Base-by-base conservation (phyloP, 2,797 vertebrate species). In the Bradypodion ventrale region DNA sequence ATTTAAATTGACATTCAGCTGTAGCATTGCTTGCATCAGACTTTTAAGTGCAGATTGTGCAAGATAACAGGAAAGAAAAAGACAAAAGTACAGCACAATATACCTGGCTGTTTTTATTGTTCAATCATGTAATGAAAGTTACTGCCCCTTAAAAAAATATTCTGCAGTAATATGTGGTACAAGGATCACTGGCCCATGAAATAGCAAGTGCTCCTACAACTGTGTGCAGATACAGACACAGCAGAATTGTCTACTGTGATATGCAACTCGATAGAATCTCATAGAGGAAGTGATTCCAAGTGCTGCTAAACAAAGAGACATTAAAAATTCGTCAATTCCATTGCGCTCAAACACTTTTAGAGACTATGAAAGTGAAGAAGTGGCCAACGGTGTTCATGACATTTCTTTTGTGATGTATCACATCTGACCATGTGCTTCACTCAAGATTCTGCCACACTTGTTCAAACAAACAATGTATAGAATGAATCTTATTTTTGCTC, bases 241-340 rank as follows among this genome's bases (percentile, higher is more conserved):
- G 7, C 19, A 82, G 62, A 21, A 82, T 16, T 21, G 78, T 78
- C 63, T 35, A 29, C 12, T 0, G 23, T 2, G 77, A 23, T 29
- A 25, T 78, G 88, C 42, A 32, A 9, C 7, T 4, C 74, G 69
- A 19, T 60, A 37, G 40, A 13, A 82, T 73, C 69, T 66, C 32
- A 75, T 25, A 79, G 75, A 1, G 59, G 42, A 78, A 76, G n/a
- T 59, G 73, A 19, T 74, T 82, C 75, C 40, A 77, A 44, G 59
- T 35, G 65, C n/a, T n/a, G n/a, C 25, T 75, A 89, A 12, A 44
- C 29, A 78, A 77, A 87, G 85, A 81, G 68, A n/a, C 40, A 66
- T 37, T 66, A 84, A 46, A 29, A 85, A 40, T 0, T 0, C 9
- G 76, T 27, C 21, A 65, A 13, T 15, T 59, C 21, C 42, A 56